Percentiles rank a stretch among this genome's conserved stretches.
phyloP scores from a whole-genome alignment of 2,113 vertebrate species.

The Ceuthmochares aereus region DNA sequence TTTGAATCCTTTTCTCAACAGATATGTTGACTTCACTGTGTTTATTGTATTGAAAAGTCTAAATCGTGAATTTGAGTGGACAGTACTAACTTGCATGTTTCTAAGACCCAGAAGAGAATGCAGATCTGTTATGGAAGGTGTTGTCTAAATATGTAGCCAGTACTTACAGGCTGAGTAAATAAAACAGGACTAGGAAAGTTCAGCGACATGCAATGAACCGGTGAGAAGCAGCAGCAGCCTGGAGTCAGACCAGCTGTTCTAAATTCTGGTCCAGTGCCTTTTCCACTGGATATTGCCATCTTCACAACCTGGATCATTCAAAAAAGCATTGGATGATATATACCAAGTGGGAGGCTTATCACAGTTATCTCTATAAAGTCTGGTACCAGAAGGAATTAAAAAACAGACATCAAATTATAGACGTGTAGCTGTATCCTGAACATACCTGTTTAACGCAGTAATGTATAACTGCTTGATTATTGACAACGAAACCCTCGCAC shows the following conservation, averaged over 20 bases:
- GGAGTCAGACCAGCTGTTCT: neutral
- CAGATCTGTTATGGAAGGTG: neutral
- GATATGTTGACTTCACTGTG: neutral
- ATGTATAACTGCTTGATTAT: slow-evolving; percentile 21
- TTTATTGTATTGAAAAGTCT: neutral
- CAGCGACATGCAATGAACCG: rapidly evolving
- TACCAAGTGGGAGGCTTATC: neutral
- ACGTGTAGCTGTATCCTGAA: neutral
- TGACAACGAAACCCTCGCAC: neutral
- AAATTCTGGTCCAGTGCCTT: neutral
- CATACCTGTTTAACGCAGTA: neutral
- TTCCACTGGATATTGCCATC: neutral
- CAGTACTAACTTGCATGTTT: neutral
- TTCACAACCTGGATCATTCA: neutral
- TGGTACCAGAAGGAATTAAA: slow-evolving; percentile 19
- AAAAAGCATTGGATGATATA: neutral
- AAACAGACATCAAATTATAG: slow-evolving; percentile 9
- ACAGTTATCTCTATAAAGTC: neutral
- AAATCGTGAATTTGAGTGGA: neutral
- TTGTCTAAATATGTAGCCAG: neutral
- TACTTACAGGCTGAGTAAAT: neutral
- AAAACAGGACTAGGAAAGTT: neutral
- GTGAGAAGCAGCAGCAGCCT: neutral
- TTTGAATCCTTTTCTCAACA: neutral
- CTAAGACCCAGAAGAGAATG: neutral